These are phyloP conservation scores for Contarinia nasturtii DNA, from an alignment of 1,140 invertebrate species.

Conservation along the genomic window DNA sequence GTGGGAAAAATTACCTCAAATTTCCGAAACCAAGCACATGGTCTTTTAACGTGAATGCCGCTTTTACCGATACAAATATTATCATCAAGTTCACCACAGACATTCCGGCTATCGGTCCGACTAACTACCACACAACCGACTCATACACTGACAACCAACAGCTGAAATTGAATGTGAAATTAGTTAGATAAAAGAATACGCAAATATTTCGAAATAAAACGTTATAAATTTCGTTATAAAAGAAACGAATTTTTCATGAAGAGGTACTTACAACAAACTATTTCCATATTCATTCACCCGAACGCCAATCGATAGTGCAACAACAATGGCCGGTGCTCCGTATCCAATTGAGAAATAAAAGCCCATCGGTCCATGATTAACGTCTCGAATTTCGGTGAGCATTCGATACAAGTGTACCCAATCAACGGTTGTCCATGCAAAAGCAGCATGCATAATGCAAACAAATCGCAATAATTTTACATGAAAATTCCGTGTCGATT, in stretches of 20 bases:
- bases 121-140: conserved; percentile 75
- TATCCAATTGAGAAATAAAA: conserved; percentile 92
- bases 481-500: conserved; percentile 62
- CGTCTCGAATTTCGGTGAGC: conserved; percentile 87
- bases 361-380: conserved; percentile 86
- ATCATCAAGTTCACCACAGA: conserved; percentile 60
- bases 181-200: no score
- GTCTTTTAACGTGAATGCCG: conserved; percentile 78
- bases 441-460: conserved; percentile 81
- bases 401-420: conserved; percentile 84
- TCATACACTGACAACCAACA: conserved; percentile 92
- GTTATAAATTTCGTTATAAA: no score
- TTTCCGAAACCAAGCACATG: conserved; percentile 81
- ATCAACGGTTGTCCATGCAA: conserved; percentile 82
- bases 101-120: conserved; percentile 62
- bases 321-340: conserved; percentile 79
- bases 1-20: conserved; percentile 39
- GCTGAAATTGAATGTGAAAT: conserved; percentile 28
- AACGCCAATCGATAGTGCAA: conserved; percentile 78
- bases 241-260: no score
- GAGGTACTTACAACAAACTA: conserved; percentile 33
- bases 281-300: conserved; percentile 89
- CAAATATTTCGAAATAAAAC: no score
- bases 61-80: conserved; percentile 66
- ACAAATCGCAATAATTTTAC: conserved; percentile 77